These are phyloP conservation scores for Neogobius melanostomus DNA, from an alignment of 2,113 vertebrate species.

Conservation along the genomic window DNA sequence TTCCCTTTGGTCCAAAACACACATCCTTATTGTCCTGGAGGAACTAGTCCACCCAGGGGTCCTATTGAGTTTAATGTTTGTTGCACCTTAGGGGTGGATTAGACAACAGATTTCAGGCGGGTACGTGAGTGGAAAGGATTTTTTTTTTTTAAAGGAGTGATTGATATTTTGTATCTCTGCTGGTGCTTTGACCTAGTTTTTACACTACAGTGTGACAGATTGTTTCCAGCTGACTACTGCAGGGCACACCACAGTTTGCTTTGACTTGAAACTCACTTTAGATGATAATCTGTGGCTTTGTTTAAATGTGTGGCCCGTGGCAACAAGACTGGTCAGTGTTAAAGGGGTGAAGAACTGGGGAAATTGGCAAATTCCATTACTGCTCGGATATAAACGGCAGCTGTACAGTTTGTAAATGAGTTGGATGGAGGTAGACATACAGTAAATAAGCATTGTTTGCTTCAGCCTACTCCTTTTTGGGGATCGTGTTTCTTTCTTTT, in stretches of 20 bases:
- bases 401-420: too few species aligned
- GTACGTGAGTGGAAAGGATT: not conserved
- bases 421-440: too few species aligned
- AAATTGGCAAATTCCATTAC: too few species aligned
- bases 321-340: too few species aligned
- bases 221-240: conserved; percentile 33
- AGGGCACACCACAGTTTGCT: not conserved
- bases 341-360: too few species aligned
- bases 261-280: not conserved
- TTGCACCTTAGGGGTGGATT: not conserved
- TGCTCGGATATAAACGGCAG: too few species aligned
- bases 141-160: not conserved
- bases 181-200: conserved; percentile 15
- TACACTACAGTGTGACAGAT: conserved; percentile 17
- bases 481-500: too few species aligned
- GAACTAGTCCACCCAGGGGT: conserved; percentile 10
- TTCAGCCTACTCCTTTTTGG: too few species aligned
- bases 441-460: too few species aligned
- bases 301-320: too few species aligned
- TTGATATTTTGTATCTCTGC: conserved; percentile 1
- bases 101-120: not conserved
- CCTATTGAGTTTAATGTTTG: conserved; percentile 27
- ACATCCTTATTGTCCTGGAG: conserved; percentile 3
- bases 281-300: not conserved
- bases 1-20: conserved; percentile 4